Evolutionary conservation across 2,797 vertebrate species (phyloP), one percentile per base, ranked within the genome.

Genomic region (Acropternis orthonyx): DNA sequence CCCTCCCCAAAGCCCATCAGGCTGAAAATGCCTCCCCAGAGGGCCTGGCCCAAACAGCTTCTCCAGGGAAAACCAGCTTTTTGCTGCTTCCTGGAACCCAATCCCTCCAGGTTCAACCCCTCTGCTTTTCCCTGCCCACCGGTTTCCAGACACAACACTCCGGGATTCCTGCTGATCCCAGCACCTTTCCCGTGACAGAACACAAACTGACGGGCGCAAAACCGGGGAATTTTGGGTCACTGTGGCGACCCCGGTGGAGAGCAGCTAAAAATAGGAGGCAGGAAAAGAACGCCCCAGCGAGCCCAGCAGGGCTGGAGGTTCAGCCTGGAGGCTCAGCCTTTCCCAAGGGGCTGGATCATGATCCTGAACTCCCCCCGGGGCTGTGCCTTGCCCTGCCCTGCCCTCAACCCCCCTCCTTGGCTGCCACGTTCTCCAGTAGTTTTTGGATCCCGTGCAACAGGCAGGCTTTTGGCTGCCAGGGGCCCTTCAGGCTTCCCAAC

Each of bases 171-270:
- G 77, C 66, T 41, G 61, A 88, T 43, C 48, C 67, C 73, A 34
- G 74, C 88, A 43, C 80, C 75, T 85, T 49, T n/a, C 26, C 34
- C 19, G 2, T 24, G 1, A 37, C 37, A 78, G 6, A 92, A 81
- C 0, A 2, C 73, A 34, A 51, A 51, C 14, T 0, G 10, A 39
- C 4, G 0, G 67, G 23, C 0, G 0, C 51, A 6, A 89, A 21
- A 15, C 58, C 58, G 0, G 2, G 17, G n/a, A 52, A 21, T 72
- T 84, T 84, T 65, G 66, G 88, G 66, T 77, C 80, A 52, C 0
- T 41, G 88, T 84, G 59, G 34, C 65, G 44, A 65, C 9, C 65
- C 71, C 18, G 65, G 73, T 32, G 14, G 34, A 69, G 14, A 88
- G 71, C 30, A 12, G 8, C 55, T 85, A 85, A 95, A 94, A 94